Base-by-base conservation (phyloP, 2,888 invertebrate genomes). In the Leptothorax acervorum region DNA sequence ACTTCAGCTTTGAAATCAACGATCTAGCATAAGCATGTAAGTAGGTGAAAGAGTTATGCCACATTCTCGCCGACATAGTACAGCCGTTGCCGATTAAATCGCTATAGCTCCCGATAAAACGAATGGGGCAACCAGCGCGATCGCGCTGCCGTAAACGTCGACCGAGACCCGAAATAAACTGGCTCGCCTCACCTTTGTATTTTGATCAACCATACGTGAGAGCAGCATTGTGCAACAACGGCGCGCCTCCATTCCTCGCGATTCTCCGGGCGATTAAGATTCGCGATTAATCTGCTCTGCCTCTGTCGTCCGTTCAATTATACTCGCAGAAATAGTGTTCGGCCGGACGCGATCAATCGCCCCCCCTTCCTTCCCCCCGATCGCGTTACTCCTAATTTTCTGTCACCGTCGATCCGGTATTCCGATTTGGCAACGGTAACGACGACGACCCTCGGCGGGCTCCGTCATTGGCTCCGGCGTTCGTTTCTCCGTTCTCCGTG, bases 301-400 rank as follows among this genome's bases (percentile, higher is more conserved):
- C 70, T 78, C 63, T 66, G 63, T 51, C 74, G 45, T 55, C 55
- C 60, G 65, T 55, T 55, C 51, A 75, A 70, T 81, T 81, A 60
- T 48, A 51, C 66, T 71, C 74, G 83, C 84, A 79, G 86, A 87
- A 87, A 89, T 87, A 89, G 87, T 73, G 82, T 87, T 85, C 79
- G 85, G 86, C 83, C 83, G 86, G 83, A 82, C 65, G 83, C 86
- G 85, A 84, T 89, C 84, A 87, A 87, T 83, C 68, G n/a, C 78
- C 63, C 62, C 66, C 11, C 28, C n/a, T 45, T 4, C 45, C 5
- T 4, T 85, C 73, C 62, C 66, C 65, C 81, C 70, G 83, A 85
- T 89, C 83, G 74, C 83, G 83, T 86, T 86, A 89, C 84, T 62
- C 73, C 83, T 78, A 89, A 87, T 87, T 89, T 87, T 86, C 87